Evolutionary conservation across 2,113 vertebrate genomes (phyloP).

Genomic region (Rhea pennata): DNA sequence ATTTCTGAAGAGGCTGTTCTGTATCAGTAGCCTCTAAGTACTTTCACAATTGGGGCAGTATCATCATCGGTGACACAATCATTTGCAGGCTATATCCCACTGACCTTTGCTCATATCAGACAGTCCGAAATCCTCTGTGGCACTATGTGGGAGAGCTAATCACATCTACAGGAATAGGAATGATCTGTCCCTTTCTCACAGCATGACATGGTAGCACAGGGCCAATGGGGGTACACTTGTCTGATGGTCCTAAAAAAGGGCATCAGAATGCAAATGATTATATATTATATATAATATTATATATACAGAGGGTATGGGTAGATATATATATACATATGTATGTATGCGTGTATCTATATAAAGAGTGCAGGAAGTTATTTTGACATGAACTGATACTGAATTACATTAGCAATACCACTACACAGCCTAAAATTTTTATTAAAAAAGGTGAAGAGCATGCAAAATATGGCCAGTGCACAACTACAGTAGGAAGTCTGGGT

Average conservation of each 20-base stretch:
- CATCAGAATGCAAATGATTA: not conserved
- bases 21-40: rapidly evolving
- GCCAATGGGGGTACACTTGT: not conserved
- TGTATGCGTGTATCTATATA: not conserved
- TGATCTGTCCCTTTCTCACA: not conserved
- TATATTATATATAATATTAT: too few species aligned
- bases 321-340: not conserved
- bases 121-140: not conserved
- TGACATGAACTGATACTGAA: not conserved
- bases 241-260: not conserved
- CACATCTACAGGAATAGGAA: not conserved
- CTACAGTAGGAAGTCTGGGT: not conserved
- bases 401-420: not conserved
- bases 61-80: rapidly evolving
- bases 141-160: not conserved
- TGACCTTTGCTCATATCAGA: not conserved
- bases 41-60: not conserved
- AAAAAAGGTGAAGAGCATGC: not conserved
- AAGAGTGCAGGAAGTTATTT: not conserved
- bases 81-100: not conserved
- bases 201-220: not conserved
- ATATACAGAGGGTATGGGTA: not conserved
- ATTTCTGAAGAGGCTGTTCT: not conserved
- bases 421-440: rapidly evolving
- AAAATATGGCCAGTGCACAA: not conserved